These are phyloP conservation scores for Syritta pipiens DNA, from an alignment of 2,888 invertebrate species.

Conservation along the genomic window DNA sequence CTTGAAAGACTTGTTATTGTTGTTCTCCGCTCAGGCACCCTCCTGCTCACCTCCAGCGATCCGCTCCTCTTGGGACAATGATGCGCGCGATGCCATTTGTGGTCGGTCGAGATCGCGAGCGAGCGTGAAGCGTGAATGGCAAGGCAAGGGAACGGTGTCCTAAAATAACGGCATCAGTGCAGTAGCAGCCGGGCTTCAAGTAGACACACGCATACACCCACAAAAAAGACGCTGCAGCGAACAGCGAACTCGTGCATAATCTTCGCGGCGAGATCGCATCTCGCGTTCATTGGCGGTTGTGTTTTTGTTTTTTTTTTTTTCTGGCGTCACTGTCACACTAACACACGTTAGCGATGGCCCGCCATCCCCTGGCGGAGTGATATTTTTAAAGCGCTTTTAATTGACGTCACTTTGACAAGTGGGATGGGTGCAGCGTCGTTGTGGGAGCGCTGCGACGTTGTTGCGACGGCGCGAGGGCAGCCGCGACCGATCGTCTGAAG, in stretches of 20 bases:
- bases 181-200: no score
- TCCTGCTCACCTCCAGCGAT: no score
- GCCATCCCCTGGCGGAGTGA: constrained; percentile 19
- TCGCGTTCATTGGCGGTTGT: neutral
- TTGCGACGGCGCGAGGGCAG: constrained; percentile 27
- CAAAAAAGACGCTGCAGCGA: no score
- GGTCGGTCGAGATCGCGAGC: constrained; percentile 20
- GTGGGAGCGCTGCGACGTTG: constrained; percentile 16
- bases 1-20: no score
- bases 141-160: constrained; percentile 47
- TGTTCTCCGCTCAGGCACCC: no score
- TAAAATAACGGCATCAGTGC: constrained; percentile 60
- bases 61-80: constrained; percentile 34
- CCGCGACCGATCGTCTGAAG: constrained; percentile 67
- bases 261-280: constrained; percentile 42
- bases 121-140: constrained; percentile 50
- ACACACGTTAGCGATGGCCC: neutral
- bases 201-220: no score
- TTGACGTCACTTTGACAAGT: constrained; percentile 67
- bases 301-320: constrained; percentile 44
- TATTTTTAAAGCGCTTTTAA: constrained; percentile 64
- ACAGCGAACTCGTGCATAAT: constrained; percentile 57
- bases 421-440: constrained; percentile 11
- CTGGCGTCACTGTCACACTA: constrained; percentile 56
- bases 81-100: constrained; percentile 49